phyloP scores from a whole-genome alignment of 2,113 vertebrate species.

The Zingel zingel region DNA sequence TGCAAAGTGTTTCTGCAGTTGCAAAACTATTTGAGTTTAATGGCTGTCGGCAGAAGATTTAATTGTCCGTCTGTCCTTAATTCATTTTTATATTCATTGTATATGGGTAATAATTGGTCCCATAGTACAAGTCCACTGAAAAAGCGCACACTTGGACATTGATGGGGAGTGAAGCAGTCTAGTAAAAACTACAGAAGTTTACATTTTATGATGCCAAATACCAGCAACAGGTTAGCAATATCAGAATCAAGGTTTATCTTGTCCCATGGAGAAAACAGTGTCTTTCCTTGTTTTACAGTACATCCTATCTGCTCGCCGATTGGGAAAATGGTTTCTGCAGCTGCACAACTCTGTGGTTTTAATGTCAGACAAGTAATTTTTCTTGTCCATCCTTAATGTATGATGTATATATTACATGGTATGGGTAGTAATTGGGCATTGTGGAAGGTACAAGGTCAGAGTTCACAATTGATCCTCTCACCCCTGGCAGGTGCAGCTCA shows the following conservation, averaged over 20 bases:
- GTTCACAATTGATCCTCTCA: constrained; percentile 79
- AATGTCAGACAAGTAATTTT: constrained; percentile 4
- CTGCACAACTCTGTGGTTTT: background rate
- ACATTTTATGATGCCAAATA: background rate
- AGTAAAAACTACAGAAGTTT: background rate
- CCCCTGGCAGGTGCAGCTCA: constrained; percentile 85
- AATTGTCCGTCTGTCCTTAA: constrained; percentile 11
- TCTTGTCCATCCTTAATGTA: constrained; percentile 22
- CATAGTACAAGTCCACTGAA: constrained; percentile 56
- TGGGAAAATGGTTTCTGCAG: constrained; percentile 27
- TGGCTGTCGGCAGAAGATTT: background rate
- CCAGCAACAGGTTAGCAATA: background rate
- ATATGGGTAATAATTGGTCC: constrained; percentile 42
- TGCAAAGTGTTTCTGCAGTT: constrained; percentile 25
- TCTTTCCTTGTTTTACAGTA: background rate
- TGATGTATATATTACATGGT: constrained; percentile 70
- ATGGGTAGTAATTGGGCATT: constrained; percentile 63
- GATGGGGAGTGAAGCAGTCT: background rate
- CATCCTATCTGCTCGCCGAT: background rate
- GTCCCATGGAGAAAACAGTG: background rate
- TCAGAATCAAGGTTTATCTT: background rate
- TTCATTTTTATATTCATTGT: constrained; percentile 49
- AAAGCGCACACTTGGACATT: background rate
- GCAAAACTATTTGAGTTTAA: background rate
- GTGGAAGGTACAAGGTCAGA: constrained; percentile 81